These are phyloP conservation scores for Syngnathus rostellatus DNA, from an alignment of 2,797 vertebrate species.

Conservation along the genomic window DNA sequence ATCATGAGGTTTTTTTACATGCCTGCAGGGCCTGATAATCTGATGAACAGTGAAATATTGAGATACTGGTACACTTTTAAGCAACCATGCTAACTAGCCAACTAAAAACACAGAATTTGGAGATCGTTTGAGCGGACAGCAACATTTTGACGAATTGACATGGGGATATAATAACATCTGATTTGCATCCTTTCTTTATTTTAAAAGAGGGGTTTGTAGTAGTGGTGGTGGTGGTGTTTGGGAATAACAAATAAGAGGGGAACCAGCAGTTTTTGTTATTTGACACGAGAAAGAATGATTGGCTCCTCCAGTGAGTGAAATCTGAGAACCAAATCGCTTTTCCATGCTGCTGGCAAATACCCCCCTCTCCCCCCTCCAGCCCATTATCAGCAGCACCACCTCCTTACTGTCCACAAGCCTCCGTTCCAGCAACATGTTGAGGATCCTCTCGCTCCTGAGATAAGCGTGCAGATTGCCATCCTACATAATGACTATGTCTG, in stretches of 20 bases:
- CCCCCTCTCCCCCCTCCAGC: conserved; percentile 28
- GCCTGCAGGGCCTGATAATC: not conserved
- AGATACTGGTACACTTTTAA: not conserved
- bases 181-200: conserved; percentile 53
- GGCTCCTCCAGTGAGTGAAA: conserved; percentile 63
- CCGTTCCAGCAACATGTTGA: conserved; percentile 10
- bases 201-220: conserved; percentile 5
- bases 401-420: conserved; percentile 53
- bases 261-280: conserved; percentile 33
- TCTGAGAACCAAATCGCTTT: conserved; percentile 69
- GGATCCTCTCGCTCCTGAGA: conserved; percentile 11
- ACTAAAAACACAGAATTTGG: not conserved
- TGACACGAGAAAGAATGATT: conserved; percentile 56
- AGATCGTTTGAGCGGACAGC: conserved; percentile 12
- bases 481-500: conserved; percentile 53
- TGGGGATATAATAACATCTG: conserved; percentile 53
- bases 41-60: not conserved
- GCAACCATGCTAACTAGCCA: not conserved
- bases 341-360: conserved; percentile 69
- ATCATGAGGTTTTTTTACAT: not conserved
- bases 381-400: conserved; percentile 26
- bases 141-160: conserved; percentile 21
- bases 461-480: conserved; percentile 42
- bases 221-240: not conserved
- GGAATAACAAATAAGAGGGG: conserved; percentile 5